Conservation (phyloP, 2,888 invertebrate genomes). For the Ennomos erosarius region DNA sequence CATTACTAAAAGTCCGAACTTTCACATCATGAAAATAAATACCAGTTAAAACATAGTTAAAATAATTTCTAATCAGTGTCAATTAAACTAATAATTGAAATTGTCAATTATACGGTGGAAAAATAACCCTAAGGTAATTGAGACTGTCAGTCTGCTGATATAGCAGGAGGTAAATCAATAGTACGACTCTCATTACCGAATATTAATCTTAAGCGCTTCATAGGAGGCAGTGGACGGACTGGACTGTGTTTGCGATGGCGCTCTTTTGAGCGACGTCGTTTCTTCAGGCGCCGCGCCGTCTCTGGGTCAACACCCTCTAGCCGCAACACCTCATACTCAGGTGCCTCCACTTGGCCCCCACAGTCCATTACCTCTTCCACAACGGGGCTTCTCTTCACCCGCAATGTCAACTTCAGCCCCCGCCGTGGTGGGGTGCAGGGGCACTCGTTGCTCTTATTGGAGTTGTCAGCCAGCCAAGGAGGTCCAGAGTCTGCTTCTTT, state of each 20-base stretch:
- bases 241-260: constrained; percentile 81
- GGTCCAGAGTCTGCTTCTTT: constrained; percentile 72
- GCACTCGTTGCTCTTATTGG: constrained; percentile 77
- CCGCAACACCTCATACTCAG: constrained; percentile 93
- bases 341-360: constrained; percentile 89
- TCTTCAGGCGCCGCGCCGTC: constrained; percentile 83
- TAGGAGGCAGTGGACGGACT: constrained; percentile 87
- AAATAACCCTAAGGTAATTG: constrained; percentile 73
- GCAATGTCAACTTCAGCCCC: constrained; percentile 91
- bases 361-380: constrained; percentile 93
- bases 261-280: constrained; percentile 80
- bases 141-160: constrained; percentile 85
- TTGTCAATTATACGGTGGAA: constrained; percentile 76
- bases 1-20: constrained; percentile 69
- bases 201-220: constrained; percentile 94
- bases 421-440: constrained; percentile 86
- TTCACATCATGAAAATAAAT: constrained; percentile 78
- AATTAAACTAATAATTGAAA: constrained; percentile 82
- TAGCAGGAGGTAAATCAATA: constrained; percentile 93
- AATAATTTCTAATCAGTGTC: constrained; percentile 81
- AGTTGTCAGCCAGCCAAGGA: constrained; percentile 75
- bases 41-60: constrained; percentile 78
- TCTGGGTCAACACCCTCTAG: constrained; percentile 90
- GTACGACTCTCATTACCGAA: constrained; percentile 96
- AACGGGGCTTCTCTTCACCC: constrained; percentile 95